Evolutionary conservation across 2,888 invertebrate genomes (phyloP).

Genomic region (Timema cristinae): DNA sequence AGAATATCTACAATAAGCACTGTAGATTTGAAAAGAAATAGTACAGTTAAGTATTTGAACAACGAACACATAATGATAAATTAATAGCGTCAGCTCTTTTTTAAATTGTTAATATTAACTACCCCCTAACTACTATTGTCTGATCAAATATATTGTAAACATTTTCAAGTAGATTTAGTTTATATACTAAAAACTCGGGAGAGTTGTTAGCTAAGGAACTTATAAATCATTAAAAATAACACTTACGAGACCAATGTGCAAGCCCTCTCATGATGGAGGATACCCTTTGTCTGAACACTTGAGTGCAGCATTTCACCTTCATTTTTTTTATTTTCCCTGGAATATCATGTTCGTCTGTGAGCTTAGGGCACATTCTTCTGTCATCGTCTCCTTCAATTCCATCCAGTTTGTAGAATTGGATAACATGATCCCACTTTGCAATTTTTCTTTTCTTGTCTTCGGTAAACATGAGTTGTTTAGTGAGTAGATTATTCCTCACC

Average conservation of each 20-base stretch:
- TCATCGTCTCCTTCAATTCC: background rate
- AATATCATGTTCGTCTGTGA: background rate
- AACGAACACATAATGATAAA: no score
- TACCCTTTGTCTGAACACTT: background rate
- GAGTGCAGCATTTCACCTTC: background rate
- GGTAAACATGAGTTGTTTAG: background rate
- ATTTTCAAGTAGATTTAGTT: no score
- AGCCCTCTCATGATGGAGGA: background rate
- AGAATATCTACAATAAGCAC: no score
- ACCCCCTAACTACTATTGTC: no score
- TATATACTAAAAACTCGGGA: no score
- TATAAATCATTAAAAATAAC: no score
- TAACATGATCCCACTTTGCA: background rate
- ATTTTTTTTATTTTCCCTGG: slow-evolving; percentile 4
- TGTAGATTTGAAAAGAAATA: no score
- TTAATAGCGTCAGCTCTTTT: no score
- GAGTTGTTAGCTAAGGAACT: no score
- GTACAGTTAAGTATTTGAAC: no score
- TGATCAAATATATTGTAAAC: no score
- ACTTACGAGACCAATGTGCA: slow-evolving; percentile 8
- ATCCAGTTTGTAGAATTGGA: background rate
- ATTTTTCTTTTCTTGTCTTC: background rate
- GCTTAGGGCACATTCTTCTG: background rate
- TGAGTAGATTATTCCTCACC: background rate
- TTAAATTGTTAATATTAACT: no score